Conservation (phyloP, 2,888 invertebrate species). For the Morinoia aosen region DNA sequence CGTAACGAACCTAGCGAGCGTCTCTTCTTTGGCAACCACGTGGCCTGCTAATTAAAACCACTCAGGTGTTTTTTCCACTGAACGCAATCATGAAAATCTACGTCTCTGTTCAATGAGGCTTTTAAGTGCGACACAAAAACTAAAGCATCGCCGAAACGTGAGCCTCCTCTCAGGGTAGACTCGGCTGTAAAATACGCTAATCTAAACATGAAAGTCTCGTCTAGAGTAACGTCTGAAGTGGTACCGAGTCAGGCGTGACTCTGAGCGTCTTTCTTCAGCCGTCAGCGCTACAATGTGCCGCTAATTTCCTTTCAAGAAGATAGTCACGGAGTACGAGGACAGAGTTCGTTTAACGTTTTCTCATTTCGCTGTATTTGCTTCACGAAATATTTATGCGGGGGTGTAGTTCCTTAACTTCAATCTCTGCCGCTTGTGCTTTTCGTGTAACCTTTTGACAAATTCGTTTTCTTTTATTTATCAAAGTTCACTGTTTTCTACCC, state of each 20-base stretch:
- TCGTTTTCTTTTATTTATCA: no score
- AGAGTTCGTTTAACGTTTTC: background rate
- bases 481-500: no score
- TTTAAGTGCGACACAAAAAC: background rate
- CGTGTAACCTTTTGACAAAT: background rate
- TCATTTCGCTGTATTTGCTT: background rate
- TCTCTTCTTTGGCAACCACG: constrained; percentile 9
- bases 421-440: background rate
- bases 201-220: background rate
- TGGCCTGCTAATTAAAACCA: background rate
- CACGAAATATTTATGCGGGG: background rate
- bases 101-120: background rate
- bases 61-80: background rate
- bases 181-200: background rate
- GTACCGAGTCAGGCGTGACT: background rate
- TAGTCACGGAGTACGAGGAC: background rate
- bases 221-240: background rate
- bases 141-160: background rate
- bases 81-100: background rate
- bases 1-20: background rate
- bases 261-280: background rate
- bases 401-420: background rate
- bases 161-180: background rate
- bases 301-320: background rate
- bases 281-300: background rate